These are phyloP conservation scores for Apostichopus leukothele DNA, from an alignment of 53 echinoderm and acorn worm genomes.

Conservation along the genomic window DNA sequence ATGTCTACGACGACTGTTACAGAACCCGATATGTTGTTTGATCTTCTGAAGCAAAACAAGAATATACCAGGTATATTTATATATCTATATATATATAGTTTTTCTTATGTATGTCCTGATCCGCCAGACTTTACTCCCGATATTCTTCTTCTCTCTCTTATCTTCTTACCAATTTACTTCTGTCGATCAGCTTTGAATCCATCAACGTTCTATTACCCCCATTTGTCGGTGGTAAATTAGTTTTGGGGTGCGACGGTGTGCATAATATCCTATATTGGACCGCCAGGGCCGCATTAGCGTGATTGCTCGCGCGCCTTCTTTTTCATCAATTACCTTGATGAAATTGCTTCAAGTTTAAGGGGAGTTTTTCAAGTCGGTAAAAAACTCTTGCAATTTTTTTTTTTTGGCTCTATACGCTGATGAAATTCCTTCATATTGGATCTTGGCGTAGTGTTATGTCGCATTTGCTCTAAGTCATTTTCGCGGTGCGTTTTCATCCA, in stretches of 20 bases:
- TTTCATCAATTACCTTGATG: constrained; percentile 54
- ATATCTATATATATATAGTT: neutral
- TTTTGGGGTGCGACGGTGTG: constrained; percentile 53
- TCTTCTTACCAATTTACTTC: constrained; percentile 43
- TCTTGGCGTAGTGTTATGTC: constrained; percentile 32
- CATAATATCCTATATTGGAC: constrained; percentile 47
- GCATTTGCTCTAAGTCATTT: constrained; percentile 24
- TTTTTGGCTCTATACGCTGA: neutral
- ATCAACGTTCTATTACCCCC: constrained; percentile 53
- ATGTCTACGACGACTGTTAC: constrained; percentile 12
- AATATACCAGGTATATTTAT: constrained; percentile 33
- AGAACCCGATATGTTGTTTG: constrained; percentile 48
- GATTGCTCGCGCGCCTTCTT: constrained; percentile 49
- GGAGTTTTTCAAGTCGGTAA: constrained; percentile 39
- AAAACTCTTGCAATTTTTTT: constrained; percentile 22
- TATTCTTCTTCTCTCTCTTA: constrained; percentile 19
- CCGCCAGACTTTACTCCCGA: neutral
- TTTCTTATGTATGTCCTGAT: neutral
- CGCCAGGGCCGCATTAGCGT: constrained; percentile 52
- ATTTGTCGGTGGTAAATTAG: constrained; percentile 51
- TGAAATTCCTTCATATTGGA: constrained; percentile 49
- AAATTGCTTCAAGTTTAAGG: constrained; percentile 49
- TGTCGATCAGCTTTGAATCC: constrained; percentile 53
- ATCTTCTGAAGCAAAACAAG: constrained; percentile 52
- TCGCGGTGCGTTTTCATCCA: neutral